Conservation (phyloP, 2,797 vertebrate genomes). For the Erpetoichthys calabaricus region DNA sequence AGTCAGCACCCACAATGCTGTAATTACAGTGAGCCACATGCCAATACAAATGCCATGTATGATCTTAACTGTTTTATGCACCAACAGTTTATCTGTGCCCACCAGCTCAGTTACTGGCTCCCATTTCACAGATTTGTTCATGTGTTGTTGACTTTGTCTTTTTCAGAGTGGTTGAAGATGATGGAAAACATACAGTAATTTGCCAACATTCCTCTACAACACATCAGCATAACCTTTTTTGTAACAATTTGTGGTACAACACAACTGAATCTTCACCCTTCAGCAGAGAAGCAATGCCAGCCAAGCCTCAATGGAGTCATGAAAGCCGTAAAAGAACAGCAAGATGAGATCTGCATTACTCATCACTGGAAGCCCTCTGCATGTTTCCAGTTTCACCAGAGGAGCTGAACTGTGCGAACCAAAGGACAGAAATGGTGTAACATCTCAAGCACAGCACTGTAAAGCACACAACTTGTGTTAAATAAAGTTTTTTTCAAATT, state of each 20-base stretch:
- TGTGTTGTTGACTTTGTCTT: neutral
- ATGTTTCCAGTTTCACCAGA: constrained; percentile 30
- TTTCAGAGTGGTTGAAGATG: constrained; percentile 61
- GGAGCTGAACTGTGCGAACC: constrained; percentile 1
- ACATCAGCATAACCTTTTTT: constrained; percentile 1
- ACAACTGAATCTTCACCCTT: neutral
- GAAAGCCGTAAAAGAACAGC: neutral
- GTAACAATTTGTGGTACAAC: constrained; percentile 2
- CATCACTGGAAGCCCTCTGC: no score
- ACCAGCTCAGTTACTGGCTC: no score
- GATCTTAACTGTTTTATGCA: no score
- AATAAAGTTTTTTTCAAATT: constrained; percentile 39
- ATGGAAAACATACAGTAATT: constrained; percentile 60
- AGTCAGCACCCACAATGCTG: no score
- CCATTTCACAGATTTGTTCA: no score
- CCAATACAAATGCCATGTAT: no score
- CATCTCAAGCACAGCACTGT: constrained; percentile 33
- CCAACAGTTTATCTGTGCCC: no score
- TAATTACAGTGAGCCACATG: no score
- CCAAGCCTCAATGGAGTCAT: neutral
- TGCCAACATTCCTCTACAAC: constrained; percentile 30
- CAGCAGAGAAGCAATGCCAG: neutral
- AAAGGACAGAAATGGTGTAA: constrained; percentile 31
- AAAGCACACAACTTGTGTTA: constrained; percentile 28
- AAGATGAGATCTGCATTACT: neutral